phyloP scores from a whole-genome alignment of 2,888 invertebrate genomes.

The Cheilosia variabilis region DNA sequence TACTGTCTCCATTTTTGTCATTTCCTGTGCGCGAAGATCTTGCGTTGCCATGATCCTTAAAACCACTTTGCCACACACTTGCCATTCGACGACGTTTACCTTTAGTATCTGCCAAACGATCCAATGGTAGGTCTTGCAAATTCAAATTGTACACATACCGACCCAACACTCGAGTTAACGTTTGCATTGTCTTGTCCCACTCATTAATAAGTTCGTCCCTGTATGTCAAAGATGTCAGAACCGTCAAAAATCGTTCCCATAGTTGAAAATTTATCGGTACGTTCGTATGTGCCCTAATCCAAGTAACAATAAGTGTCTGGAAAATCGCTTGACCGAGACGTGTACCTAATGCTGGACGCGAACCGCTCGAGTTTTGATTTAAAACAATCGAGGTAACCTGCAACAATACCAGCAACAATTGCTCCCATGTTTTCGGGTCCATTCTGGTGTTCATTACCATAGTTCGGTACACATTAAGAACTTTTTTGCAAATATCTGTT shows the following conservation, averaged over 20 bases:
- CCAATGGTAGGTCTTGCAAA: conserved; percentile 92
- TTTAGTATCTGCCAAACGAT: conserved; percentile 91
- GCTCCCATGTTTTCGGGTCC: conserved; percentile 97
- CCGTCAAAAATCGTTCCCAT: conserved; percentile 96
- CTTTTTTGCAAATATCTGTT: conserved; percentile 97
- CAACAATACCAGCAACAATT: conserved; percentile 92
- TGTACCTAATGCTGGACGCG: conserved; percentile 88
- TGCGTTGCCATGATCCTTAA: conserved; percentile 64
- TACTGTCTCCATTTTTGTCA: conserved; percentile 67
- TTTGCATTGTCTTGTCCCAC: conserved; percentile 99
- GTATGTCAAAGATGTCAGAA: conserved; percentile 93
- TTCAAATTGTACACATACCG: conserved; percentile 97
- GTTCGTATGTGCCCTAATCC: conserved; percentile 98
- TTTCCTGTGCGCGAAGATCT: conserved; percentile 41
- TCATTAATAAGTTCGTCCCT: conserved; percentile 98
- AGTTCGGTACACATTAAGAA: conserved; percentile 97
- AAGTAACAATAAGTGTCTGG: conserved; percentile 97
- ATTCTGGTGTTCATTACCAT: conserved; percentile 98
- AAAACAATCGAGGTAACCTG: conserved; percentile 96
- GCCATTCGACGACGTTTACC: conserved; percentile 87
- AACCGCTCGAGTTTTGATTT: conserved; percentile 90
- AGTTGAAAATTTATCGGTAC: conserved; percentile 94
- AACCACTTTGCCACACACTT: conserved; percentile 82
- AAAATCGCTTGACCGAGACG: conserved; percentile 93
- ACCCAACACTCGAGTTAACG: conserved; percentile 96